These are phyloP conservation scores for Trichonephila clavata DNA, from an alignment of 1,140 invertebrate species.

Conservation along the genomic window DNA sequence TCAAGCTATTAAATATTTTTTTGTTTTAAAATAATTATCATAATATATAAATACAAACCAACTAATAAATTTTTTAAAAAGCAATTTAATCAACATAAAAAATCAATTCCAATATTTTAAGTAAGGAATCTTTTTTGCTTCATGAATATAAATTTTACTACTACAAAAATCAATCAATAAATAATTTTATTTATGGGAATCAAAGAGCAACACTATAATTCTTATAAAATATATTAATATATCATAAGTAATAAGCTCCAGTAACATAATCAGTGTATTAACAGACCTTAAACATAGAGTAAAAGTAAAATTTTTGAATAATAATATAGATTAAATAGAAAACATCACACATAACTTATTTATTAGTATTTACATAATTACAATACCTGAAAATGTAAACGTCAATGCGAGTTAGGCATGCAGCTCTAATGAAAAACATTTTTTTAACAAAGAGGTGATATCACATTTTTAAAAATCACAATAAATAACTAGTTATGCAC, in stretches of 20 bases:
- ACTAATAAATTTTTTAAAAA: too few relatives aligned
- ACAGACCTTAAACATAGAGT: neutral
- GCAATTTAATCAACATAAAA: too few relatives aligned
- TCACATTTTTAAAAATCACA: constrained; percentile 62
- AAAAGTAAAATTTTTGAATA: neutral
- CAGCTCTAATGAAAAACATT: constrained; percentile 25
- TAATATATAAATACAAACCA: too few relatives aligned
- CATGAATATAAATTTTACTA: too few relatives aligned
- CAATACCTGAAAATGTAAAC: constrained; percentile 25
- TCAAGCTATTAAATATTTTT: too few relatives aligned
- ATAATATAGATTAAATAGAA: neutral
- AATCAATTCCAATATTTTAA: neutral
- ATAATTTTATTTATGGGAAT: neutral
- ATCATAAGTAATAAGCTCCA: constrained; percentile 2
- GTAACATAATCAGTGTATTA: neutral
- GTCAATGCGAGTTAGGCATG: neutral
- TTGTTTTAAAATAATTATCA: too few relatives aligned
- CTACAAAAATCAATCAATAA: neutral
- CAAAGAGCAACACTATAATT: neutral
- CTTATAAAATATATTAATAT: neutral
- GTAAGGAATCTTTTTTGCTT: too few relatives aligned
- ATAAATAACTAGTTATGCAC: constrained; percentile 35
- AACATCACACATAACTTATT: constrained; percentile 1
- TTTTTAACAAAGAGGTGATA: constrained; percentile 29
- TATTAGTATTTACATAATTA: constrained; percentile 35